Evolutionary conservation across 1,140 invertebrate species (phyloP).

Genomic region (Caligus rogercresseyi): DNA sequence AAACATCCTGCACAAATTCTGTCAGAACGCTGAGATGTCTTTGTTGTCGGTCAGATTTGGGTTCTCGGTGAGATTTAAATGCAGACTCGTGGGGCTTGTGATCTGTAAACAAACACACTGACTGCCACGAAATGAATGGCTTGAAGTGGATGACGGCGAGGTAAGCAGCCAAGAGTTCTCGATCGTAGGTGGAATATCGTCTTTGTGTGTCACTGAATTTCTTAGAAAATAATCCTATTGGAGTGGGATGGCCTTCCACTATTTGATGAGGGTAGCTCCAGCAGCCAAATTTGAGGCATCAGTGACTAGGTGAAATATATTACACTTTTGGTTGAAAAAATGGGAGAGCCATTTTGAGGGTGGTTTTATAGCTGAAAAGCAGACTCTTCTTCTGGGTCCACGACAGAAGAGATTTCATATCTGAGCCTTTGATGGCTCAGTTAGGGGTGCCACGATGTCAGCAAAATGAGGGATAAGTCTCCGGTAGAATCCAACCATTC

Average conservation of each 20-base stretch:
- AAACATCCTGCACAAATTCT: too few species aligned
- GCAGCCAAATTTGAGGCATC: constrained; percentile 18
- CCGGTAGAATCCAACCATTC: constrained; percentile 22
- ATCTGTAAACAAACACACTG: constrained; percentile 20
- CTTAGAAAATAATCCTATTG: constrained; percentile 20
- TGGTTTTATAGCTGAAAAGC: constrained; percentile 4
- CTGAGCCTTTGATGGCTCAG: neutral
- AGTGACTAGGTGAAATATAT: constrained; percentile 15
- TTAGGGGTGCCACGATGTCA: constrained; percentile 11
- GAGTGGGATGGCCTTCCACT: neutral
- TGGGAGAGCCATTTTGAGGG: neutral
- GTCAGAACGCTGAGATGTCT: too few species aligned
- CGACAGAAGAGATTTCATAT: constrained; percentile 12
- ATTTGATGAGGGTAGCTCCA: constrained; percentile 19
- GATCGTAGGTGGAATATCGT: constrained; percentile 21
- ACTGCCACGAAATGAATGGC: constrained; percentile 14
- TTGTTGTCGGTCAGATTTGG: too few species aligned
- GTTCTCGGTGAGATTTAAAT: neutral
- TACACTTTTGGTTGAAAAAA: neutral
- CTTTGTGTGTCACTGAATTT: constrained; percentile 16
- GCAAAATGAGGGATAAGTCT: constrained; percentile 16
- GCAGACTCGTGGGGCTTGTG: constrained; percentile 13
- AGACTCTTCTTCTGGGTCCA: neutral
- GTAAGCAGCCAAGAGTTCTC: constrained; percentile 22
- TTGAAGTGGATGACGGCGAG: constrained; percentile 18